Evolutionary conservation across 1,140 invertebrate species (phyloP), one percentile per base, ranked within the genome.

Genomic region (Calliopsis andreniformis): DNA sequence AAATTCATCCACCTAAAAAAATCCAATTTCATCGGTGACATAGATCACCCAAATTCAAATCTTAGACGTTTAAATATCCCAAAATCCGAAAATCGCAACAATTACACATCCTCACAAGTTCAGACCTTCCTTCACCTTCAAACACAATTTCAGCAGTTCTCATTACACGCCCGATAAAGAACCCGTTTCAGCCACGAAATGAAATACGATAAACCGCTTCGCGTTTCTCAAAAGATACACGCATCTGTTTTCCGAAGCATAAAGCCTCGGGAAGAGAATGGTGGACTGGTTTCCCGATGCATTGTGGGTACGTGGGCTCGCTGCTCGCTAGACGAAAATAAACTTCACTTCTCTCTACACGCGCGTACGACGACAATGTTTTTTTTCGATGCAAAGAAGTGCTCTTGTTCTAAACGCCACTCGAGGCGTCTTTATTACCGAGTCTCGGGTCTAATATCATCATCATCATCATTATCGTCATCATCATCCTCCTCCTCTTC

Each of bases 361-460:
- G 72, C 75, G 59, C 58, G 58, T 75, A 51, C 58, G 49, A 35
- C 18, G 58, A 63, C 32, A 42, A 20, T 53, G n/a, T 61, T 55
- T 80, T 62, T 78, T 61, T 76, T 42, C 47, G 66, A 28, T 53
- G 51, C 58, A 62, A 76, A 62, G 53, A n/a, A n/a, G 59, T 39
- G 18, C 6, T 35, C 64, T 53, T 39, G 45, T 67, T 62, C 55
- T 45, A 42, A 39, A 45, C 20, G 47, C 47, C 25, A 28, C 23
- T 70, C 62, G 32, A 68, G 68, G 70, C 56, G 56, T 45, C 49
- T 78, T 83, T 82, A 82, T 83, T 78, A 58, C 35, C n/a, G 3
- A 43, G 42, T n/a, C 63, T 30, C n/a, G 8, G n/a, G 39, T 51
- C 32, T 71, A 75, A 49, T 51, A 45, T 45, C 67, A 61, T 78